Evolutionary conservation across 2,113 vertebrate genomes (phyloP), one percentile per base, ranked within the genome.

Genomic region (Protobothrops flavoviridis): DNA sequence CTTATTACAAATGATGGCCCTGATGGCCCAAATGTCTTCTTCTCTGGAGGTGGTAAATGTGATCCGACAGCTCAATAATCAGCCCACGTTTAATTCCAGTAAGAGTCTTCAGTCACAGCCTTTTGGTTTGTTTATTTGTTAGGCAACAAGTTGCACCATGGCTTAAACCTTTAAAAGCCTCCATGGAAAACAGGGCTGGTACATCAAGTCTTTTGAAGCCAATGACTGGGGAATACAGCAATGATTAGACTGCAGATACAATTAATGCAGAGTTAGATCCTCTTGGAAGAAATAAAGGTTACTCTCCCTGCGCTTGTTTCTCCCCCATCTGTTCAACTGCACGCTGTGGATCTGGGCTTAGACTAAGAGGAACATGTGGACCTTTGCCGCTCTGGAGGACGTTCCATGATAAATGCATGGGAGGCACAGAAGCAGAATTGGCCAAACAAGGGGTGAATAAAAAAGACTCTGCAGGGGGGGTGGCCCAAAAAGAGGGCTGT

Each of bases 241-340:
- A 29, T 53, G 64, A 59, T 93, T 69, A 23, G 52, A 21, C 12
- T 56, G 90, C 43, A 94, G 91, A 88, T 0, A 0, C 50, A 81
- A 21, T 57, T 5, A 87, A 90, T 55, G 86, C n/a, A 91, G 39
- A 88, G 0, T 24, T 93, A n/a, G 8, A 2, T 15, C 94, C 5
- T 50, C 52, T 87, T 21, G 23, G 87, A 94, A 94, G 61, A 95
- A 4, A 6, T 90, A 91, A 69, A 81, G 57, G 56, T 93, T 95
- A 94, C 6, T 59, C 23, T 91, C 39, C 57, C 90, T 15, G 52
- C 69, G 15, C 50, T 43, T 92, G 61, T 64, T 52, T 74, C 20
- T 29, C 8, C 29, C 29, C 92, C 81, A 55, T 90, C 81, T 69
- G 92, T 29, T 93, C 89, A 23, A 12, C n/a, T 53, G 56, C 56